Conservation (phyloP, 2,113 vertebrate genomes). For the Sphaerodactylus townsendi region DNA sequence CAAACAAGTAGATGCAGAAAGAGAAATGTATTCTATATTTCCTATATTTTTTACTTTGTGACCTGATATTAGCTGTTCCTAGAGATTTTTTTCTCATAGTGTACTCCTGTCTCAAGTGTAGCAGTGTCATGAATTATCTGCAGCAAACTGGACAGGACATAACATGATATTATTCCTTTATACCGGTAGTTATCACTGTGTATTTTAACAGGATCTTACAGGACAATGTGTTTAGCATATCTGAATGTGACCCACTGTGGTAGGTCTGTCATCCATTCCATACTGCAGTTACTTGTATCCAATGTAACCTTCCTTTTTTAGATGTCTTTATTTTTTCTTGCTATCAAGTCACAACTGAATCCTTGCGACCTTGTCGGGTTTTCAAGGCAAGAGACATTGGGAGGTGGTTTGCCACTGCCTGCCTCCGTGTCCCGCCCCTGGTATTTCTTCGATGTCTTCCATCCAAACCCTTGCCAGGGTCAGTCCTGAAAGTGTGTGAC, state of each 20-base stretch:
- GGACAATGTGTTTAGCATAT: background rate
- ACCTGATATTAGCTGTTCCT: background rate
- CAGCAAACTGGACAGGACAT: background rate
- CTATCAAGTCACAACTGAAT: too few relatives aligned
- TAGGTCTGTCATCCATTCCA: background rate
- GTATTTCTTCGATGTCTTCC: too few relatives aligned
- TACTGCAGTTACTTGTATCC: background rate
- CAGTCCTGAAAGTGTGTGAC: too few relatives aligned
- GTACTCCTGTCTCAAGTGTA: background rate
- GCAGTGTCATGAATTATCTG: background rate
- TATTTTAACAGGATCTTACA: background rate
- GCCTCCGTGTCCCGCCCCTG: too few relatives aligned
- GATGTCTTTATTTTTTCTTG: too few relatives aligned
- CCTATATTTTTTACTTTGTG: slow-evolving; percentile 5
- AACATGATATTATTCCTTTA: background rate
- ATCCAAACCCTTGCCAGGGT: too few relatives aligned
- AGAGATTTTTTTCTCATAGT: background rate
- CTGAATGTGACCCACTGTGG: background rate
- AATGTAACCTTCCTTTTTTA: background rate
- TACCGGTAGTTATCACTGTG: too few relatives aligned
- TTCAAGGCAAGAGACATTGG: too few relatives aligned
- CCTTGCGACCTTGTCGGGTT: too few relatives aligned
- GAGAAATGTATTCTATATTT: slow-evolving; percentile 80
- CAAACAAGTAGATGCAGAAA: slow-evolving; percentile 82
- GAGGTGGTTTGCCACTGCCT: too few relatives aligned